These are phyloP conservation scores for Ahaetulla prasina DNA, from an alignment of 2,113 vertebrate genomes.

Conservation along the genomic window DNA sequence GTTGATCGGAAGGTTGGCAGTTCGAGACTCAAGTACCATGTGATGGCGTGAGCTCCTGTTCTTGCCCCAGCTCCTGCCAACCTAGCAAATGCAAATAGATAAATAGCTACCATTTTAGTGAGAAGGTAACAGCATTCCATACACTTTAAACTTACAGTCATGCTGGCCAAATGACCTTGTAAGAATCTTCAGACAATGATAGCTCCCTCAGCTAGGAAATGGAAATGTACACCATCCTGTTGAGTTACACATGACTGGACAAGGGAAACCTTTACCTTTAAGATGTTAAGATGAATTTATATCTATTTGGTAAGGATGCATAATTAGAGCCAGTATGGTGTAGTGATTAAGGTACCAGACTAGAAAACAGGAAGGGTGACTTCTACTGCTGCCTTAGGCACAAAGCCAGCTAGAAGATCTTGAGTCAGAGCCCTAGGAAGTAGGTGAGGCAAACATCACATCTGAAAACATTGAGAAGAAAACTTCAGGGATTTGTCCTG, in stretches of 20 bases:
- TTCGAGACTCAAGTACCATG: background rate
- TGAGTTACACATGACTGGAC: background rate
- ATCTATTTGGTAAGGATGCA: background rate
- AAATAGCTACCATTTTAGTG: background rate
- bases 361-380: background rate
- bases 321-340: background rate
- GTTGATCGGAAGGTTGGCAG: background rate
- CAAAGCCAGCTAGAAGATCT: background rate
- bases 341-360: background rate
- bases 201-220: background rate
- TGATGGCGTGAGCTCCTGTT: background rate
- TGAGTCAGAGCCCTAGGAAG: background rate
- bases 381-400: background rate
- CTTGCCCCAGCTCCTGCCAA: background rate
- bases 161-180: too few relatives aligned
- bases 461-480: background rate
- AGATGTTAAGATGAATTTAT: background rate
- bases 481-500: background rate
- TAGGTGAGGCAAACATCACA: background rate
- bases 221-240: background rate
- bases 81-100: background rate
- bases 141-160: background rate
- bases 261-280: background rate
- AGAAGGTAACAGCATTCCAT: background rate
- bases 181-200: background rate